phyloP scores from a whole-genome alignment of 1,140 invertebrate genomes.

The Orussus abietinus region DNA sequence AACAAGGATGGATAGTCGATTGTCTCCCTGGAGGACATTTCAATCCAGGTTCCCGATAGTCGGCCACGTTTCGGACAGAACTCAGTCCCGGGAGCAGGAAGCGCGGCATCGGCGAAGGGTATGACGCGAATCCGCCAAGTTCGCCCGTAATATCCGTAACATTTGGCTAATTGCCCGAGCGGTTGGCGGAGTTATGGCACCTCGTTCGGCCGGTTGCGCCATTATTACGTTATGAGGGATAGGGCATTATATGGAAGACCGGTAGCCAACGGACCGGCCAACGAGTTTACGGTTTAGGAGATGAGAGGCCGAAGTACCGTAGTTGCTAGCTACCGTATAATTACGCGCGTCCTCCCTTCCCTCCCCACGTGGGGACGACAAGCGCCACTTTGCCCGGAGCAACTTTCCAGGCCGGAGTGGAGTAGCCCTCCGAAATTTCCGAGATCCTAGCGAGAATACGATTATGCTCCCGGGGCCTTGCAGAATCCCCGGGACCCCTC shows the following conservation, averaged over 20 bases:
- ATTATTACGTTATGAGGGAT: conserved; percentile 48
- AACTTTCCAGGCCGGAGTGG: no score
- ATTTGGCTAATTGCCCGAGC: conserved; percentile 33
- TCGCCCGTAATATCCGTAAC: conserved; percentile 23
- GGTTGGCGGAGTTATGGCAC: conserved; percentile 40
- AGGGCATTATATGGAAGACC: conserved; percentile 50
- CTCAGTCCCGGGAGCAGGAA: no score
- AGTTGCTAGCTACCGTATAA: conserved; percentile 50
- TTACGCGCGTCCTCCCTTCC: conserved; percentile 39
- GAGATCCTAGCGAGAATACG: no score
- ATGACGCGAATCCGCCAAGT: conserved; percentile 13
- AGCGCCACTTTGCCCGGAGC: conserved; percentile 22
- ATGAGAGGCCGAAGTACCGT: conserved; percentile 28
- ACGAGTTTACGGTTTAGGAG: conserved; percentile 47
- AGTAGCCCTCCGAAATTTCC: no score
- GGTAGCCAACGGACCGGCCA: conserved; percentile 40
- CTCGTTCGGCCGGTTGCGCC: conserved; percentile 32
- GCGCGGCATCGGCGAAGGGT: conserved; percentile 9
- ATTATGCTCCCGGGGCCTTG: conserved; percentile 26
- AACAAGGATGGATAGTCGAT: no score
- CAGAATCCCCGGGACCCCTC: conserved; percentile 32
- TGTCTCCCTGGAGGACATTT: no score
- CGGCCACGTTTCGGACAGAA: no score
- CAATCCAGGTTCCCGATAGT: no score
- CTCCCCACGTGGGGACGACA: conserved; percentile 26